A percentile compares a stretch with the other conserved stretches of the same genome.
phyloP scores from a whole-genome alignment of 1,140 invertebrate genomes.

The Spodoptera frugiperda region DNA sequence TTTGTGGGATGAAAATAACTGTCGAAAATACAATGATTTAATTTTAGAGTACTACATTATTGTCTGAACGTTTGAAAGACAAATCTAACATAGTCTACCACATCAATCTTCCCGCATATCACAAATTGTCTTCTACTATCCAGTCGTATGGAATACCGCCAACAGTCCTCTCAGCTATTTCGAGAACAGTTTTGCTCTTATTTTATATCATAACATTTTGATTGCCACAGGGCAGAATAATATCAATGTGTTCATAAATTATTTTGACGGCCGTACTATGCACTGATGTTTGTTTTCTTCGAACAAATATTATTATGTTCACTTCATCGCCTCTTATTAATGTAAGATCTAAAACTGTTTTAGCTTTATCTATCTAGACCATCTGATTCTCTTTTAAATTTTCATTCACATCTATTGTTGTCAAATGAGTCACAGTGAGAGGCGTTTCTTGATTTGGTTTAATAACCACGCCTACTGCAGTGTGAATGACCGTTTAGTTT shows the following conservation, averaged over 20 bases:
- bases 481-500: slow-evolving; percentile 49
- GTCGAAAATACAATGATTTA: slow-evolving; percentile 1
- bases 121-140: slow-evolving; percentile 24
- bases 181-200: slow-evolving; percentile 44
- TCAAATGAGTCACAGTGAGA: slow-evolving; percentile 34
- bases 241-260: slow-evolving; percentile 34
- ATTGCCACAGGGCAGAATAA: slow-evolving; percentile 26
- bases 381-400: slow-evolving; percentile 15
- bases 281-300: slow-evolving; percentile 26
- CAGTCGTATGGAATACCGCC: slow-evolving; percentile 54
- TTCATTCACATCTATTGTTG: slow-evolving; percentile 39
- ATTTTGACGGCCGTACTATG: slow-evolving; percentile 23
- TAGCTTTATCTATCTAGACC: slow-evolving; percentile 3
- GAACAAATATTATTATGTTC: slow-evolving; percentile 15
- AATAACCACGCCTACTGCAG: slow-evolving; percentile 48
- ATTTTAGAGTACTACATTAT: slow-evolving; percentile 16
- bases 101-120: slow-evolving; percentile 40
- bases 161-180: slow-evolving; percentile 54
- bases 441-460: slow-evolving; percentile 46
- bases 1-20: slow-evolving; percentile 5
- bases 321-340: slow-evolving; percentile 7
- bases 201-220: slow-evolving; percentile 47
- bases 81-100: slow-evolving; percentile 7
- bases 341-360: slow-evolving; percentile 6
- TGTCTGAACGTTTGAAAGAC: slow-evolving; percentile 15